These are phyloP conservation scores for Helicorthomorpha holstii DNA, from an alignment of 1,140 invertebrate genomes.

Conservation along the genomic window DNA sequence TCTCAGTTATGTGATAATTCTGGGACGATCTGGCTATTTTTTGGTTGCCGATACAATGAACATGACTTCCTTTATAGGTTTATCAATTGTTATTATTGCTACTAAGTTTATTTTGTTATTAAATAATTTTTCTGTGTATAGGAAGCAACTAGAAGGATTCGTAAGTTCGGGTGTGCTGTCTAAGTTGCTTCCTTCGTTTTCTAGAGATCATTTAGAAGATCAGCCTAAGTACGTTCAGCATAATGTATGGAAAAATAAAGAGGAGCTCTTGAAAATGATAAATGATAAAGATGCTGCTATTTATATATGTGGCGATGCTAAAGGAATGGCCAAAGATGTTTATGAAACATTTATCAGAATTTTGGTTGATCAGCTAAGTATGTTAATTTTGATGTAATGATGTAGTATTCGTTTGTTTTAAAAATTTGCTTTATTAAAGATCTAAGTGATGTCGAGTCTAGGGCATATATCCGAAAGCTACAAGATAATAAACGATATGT, in stretches of 20 bases:
- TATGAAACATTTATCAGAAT: slow-evolving; percentile 36
- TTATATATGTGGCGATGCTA: slow-evolving; percentile 62
- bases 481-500: slow-evolving; percentile 25
- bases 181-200: slow-evolving; percentile 42
- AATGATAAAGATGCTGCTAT: slow-evolving; percentile 35
- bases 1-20: slow-evolving; percentile 10
- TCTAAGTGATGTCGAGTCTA: slow-evolving; percentile 15
- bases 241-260: slow-evolving; percentile 32
- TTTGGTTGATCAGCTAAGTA: slow-evolving; percentile 22
- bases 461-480: slow-evolving; percentile 21
- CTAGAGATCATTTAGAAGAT: slow-evolving; percentile 33
- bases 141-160: slow-evolving; percentile 35
- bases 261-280: slow-evolving; percentile 36
- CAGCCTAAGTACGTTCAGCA: slow-evolving; percentile 40
- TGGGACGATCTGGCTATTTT: slow-evolving; percentile 44
- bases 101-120: background rate
- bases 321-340: slow-evolving; percentile 50
- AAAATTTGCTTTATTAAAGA: background rate
- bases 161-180: slow-evolving; percentile 30
- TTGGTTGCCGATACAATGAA: slow-evolving; percentile 48
- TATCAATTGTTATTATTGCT: background rate
- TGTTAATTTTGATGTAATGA: background rate
- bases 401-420: background rate
- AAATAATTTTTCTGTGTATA: slow-evolving; percentile 10
- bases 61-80: slow-evolving; percentile 42